Evolutionary conservation across 2,888 invertebrate genomes (phyloP), one percentile per base, ranked within the genome.

Genomic region (Diabrotica balteata): DNA sequence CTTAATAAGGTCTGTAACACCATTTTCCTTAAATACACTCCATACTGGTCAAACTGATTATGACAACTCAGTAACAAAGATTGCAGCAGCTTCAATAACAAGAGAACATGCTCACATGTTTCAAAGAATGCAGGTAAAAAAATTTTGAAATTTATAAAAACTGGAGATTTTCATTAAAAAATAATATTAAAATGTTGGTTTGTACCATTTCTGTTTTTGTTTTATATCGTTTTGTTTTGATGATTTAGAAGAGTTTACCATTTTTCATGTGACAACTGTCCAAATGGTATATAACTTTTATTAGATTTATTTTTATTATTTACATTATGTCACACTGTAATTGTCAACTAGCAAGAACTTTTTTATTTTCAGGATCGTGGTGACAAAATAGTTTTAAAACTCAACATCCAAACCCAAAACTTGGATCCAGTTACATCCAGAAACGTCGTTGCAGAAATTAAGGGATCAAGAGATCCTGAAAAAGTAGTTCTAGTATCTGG

Each of bases 101-200:
- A 84, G 90, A 10, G 94, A 94, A 85, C 93, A 94, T 83, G 93
- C 94, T 4, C 88, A 89, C 78, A 86, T 93, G 83, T 83, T 95
- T 55, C 83, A 88, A 67, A 86, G 94, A 83, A 76, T 78, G 45
- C 80, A 81, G 67, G 77, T 77, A 67, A 32, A 4, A 32, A 32
- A 4, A 5, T 32, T 32, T 32, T 32, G 4, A 32, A 32, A 32
- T 32, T 4, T 32, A 32, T 32, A 32, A 32, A 32, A 32, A 32
- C 3, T 32, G 32, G 32, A 1, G 32, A 2, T 32, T 32, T 32
- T 32, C 5, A 17, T 17, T 17, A 17, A 17, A 17, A 17, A 17
- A 17, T 17, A 17, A 17, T 17, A 17, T 17, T 17, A 17, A 17
- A 17, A 17, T 17, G 17, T 17, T 17, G 17, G 17, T 17, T 17